Base-by-base conservation (phyloP, 2,888 invertebrate genomes). In the Myopa testacea region DNA sequence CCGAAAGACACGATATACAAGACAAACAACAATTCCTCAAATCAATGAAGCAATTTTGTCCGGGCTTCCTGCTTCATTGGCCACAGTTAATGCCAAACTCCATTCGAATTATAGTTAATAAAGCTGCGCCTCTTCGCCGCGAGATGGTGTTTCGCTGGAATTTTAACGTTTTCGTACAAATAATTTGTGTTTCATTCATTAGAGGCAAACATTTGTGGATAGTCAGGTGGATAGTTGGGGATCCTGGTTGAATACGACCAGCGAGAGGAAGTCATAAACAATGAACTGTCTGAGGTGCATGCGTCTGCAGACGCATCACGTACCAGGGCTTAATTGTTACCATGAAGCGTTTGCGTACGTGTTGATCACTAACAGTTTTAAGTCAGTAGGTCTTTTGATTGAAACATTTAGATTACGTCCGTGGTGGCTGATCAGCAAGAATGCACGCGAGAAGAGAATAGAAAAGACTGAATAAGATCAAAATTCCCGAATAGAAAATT, bases 191-290 rank as follows among this genome's bases (percentile, higher is more conserved):
- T 55, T 5, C 5, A 16, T 14, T 55, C 55, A 55, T 10, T 6
- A 55, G 55, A n/a, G 55, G 14, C 55, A 5, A 55, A n/a, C 55
- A 55, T 55, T n/a, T 50, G 8, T 14, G 3, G 55, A 16, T 55
- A n/a, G 55, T 55, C 55, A 55, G 16, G 16, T 6, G 14, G 55
- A n/a, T 12, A n/a, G 55, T n/a, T 12, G n/a, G 62, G 6, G 63
- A 63, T 34, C 37, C 65, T 38, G 37, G 37, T 4, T 26, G n/a
- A 16, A 19, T 34, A 34, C 65, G 34, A 16, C 38, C 67, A 34
- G 4, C 14, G 34, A 75, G 34, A 60, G 75, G 75, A 75, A 75
- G 75, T 75, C 60, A 45, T 75, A 75, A 75, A 75, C 58, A 69
- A 38, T 60, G 34, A 60, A 68, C 45, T 75, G 75, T 75, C 65